Base-by-base conservation (phyloP, 2,797 vertebrate genomes). In the Lindbergichthys nudifrons region DNA sequence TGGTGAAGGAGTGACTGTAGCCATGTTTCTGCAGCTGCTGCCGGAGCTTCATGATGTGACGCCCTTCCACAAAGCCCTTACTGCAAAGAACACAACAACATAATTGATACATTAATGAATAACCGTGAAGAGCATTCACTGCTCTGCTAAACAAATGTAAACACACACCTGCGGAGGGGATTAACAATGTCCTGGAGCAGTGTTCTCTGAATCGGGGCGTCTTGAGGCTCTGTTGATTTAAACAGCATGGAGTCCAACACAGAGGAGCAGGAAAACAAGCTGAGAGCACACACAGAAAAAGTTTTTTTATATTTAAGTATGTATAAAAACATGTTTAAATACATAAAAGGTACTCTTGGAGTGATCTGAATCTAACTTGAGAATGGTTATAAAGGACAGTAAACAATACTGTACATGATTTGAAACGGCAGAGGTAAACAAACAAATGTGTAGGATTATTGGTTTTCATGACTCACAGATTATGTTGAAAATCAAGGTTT, bases 231-330 rank as follows among this genome's bases (percentile, higher is more conserved):
- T 5, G 93, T 94, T 0, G 92, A 89, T 66, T 96, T 96, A 82
- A 95, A 97, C 80, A 98, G 92, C 91, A 98, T 94, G 64, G 95
- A 96, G 82, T 98, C 97, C 90, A 98, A 73, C 59, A 95, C 95
- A 0, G 96, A 97, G 0, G 96, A 96, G 81, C 96, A 97, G 85
- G 96, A 96, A 81, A 98, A 98, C 82, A 98, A 92, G 87, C 97
- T 98, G 77, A 65, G 77, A 21, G 57, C 47, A 64, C 21, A 59
- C 2, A 62, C 1, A 67, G 19, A 32, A 13, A 58, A 65, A 4
- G 18, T 72, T 16, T 15, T 26, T 5, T 5, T 26, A 26, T 26
- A 16, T 5, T 4, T 19, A 9, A 56, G 13, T 4, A 12, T 18
- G 19, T 51, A 16, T 10, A 19, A 11, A 15, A 48, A 58, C 1